Conservation (phyloP, 2,797 vertebrate species). For the Parauchenoglanis punctatus region DNA sequence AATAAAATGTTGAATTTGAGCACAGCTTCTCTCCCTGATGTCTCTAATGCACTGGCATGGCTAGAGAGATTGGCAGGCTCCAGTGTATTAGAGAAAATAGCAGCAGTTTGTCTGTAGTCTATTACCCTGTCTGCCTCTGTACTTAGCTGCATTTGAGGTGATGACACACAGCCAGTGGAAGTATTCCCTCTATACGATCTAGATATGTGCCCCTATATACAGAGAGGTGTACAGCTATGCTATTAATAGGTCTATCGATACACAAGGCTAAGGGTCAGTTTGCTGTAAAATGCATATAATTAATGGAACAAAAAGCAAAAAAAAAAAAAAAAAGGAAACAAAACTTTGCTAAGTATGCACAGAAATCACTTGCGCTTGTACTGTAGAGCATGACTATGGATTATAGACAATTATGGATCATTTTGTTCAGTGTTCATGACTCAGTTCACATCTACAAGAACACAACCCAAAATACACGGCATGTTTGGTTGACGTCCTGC, state of each 20-base stretch:
- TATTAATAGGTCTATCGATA: conserved; percentile 1
- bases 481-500: background rate
- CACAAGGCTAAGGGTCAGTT: background rate
- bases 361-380: background rate
- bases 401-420: background rate
- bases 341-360: background rate
- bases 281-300: background rate
- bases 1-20: conserved; percentile 20
- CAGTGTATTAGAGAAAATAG: conserved; percentile 37
- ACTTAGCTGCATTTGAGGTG: conserved; percentile 24
- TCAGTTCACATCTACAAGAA: too few species aligned
- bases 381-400: background rate
- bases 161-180: conserved; percentile 18
- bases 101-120: conserved; percentile 20
- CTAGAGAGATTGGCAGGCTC: conserved; percentile 12
- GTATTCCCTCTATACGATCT: conserved; percentile 5
- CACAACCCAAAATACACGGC: background rate
- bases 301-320: background rate
- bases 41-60: conserved; percentile 16
- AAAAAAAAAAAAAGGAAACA: background rate
- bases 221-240: background rate
- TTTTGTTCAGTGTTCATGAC: background rate
- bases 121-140: conserved; percentile 29
- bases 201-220: background rate
- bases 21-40: conserved; percentile 17